Percentiles rank a stretch among this genome's conserved stretches.
phyloP scores from a whole-genome alignment of 2,113 vertebrate genomes.

The Pyxicephalus adspersus region DNA sequence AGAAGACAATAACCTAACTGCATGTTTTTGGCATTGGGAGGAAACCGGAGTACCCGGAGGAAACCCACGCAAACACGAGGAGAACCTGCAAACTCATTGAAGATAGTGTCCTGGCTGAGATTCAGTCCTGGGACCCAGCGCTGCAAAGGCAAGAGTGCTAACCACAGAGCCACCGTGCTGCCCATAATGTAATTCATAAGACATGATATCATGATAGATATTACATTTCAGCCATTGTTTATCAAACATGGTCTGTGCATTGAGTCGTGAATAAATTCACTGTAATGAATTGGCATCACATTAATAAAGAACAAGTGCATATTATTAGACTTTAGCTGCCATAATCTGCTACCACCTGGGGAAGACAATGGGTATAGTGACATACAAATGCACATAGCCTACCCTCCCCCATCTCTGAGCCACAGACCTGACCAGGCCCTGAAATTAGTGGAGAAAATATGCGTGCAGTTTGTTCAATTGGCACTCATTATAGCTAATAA shows the following conservation, averaged over 20 bases:
- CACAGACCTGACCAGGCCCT: constrained; percentile 50
- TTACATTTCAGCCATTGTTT: not conserved
- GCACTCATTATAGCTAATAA: constrained; percentile 76
- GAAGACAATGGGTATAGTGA: constrained; percentile 64
- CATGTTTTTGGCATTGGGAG: no score
- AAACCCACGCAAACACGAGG: no score
- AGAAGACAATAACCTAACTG: no score
- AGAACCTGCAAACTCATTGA: no score
- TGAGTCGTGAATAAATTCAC: constrained; percentile 62
- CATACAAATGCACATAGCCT: constrained; percentile 59
- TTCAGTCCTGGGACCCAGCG: no score
- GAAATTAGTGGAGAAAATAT: constrained; percentile 70
- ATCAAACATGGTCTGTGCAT: constrained; percentile 6
- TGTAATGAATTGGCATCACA: constrained; percentile 62
- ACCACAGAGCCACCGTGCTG: no score
- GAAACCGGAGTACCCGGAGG: no score
- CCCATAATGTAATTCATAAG: no score
- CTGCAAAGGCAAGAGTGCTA: no score
- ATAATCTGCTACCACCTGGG: constrained; percentile 63
- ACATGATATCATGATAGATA: not conserved
- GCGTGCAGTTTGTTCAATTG: constrained; percentile 63
- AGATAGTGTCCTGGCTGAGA: no score
- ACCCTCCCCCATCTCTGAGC: constrained; percentile 56
- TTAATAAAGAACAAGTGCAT: constrained; percentile 63
- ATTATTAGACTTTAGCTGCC: constrained; percentile 64